phyloP scores from a whole-genome alignment of 2,888 invertebrate genomes.

The Cetonia aurata region DNA sequence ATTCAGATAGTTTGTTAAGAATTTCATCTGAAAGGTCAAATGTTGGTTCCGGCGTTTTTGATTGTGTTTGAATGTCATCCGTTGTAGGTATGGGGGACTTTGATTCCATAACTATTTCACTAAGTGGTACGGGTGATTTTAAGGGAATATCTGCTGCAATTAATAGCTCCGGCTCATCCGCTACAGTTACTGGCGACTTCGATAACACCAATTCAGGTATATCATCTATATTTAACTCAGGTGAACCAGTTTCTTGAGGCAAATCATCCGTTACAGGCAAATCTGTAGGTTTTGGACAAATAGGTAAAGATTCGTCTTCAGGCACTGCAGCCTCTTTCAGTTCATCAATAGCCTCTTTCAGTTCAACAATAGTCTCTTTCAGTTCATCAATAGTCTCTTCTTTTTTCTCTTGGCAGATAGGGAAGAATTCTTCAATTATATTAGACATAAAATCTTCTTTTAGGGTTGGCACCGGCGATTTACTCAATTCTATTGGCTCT shows the following conservation, averaged over 20 bases:
- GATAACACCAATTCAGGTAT: background rate
- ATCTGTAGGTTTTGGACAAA: slow-evolving; percentile 7
- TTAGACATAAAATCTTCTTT: slow-evolving; percentile 32
- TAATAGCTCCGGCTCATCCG: background rate
- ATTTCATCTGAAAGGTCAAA: background rate
- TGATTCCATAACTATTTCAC: background rate
- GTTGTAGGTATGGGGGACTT: slow-evolving; percentile 42
- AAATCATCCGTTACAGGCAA: background rate
- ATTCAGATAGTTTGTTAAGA: no score
- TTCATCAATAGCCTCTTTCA: slow-evolving; percentile 30
- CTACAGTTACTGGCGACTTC: slow-evolving; percentile 29
- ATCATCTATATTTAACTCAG: slow-evolving; percentile 22
- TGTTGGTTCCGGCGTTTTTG: slow-evolving; percentile 20
- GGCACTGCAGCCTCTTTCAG: slow-evolving; percentile 2
- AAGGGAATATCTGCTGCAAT: background rate
- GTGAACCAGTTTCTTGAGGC: background rate
- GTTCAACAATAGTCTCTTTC: slow-evolving; percentile 2
- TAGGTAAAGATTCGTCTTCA: slow-evolving; percentile 18
- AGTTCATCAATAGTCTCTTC: slow-evolving; percentile 30
- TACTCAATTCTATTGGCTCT: slow-evolving; percentile 2
- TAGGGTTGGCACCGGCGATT: slow-evolving; percentile 42
- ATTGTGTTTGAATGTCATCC: background rate
- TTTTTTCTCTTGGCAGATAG: slow-evolving; percentile 15
- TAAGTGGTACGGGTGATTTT: background rate
- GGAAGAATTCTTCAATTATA: slow-evolving; percentile 22